Evolutionary conservation across 1,140 invertebrate species (phyloP).

Genomic region (Leptinotarsa lineolata): DNA sequence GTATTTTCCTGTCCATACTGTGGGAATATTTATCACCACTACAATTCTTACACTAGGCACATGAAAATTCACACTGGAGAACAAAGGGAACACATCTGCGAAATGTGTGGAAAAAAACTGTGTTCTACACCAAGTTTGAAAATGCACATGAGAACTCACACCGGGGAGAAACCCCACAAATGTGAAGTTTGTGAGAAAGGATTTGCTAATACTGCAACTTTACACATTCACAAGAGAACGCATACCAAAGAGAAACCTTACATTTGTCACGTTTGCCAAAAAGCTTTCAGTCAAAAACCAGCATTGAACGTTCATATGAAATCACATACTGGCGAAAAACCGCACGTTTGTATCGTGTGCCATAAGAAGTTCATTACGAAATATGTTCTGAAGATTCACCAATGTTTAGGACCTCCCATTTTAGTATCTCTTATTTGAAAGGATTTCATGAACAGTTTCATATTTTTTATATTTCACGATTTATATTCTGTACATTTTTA

Average conservation of each 20-base stretch:
- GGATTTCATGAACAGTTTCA: too few species aligned
- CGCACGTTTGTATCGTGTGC: slow-evolving; percentile 53
- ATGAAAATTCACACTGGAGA: slow-evolving; percentile 17
- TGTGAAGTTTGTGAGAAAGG: slow-evolving; percentile 61
- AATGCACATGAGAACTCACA: slow-evolving; percentile 69
- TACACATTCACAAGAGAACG: slow-evolving; percentile 44
- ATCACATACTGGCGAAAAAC: slow-evolving; percentile 42
- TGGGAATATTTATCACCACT: not conserved
- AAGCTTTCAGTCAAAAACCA: slow-evolving; percentile 45
- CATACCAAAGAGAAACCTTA: slow-evolving; percentile 60
- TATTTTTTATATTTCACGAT: too few species aligned
- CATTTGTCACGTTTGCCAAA: slow-evolving; percentile 45
- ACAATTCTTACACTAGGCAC: not conserved
- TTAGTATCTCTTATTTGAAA: not conserved
- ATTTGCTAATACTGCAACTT: slow-evolving; percentile 41
- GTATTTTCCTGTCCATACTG: not conserved
- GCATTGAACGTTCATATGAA: slow-evolving; percentile 43
- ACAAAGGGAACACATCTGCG: slow-evolving; percentile 57
- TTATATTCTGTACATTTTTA: too few species aligned
- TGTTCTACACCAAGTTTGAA: slow-evolving; percentile 60
- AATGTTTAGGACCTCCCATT: not conserved
- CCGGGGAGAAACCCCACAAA: slow-evolving; percentile 69
- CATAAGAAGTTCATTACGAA: slow-evolving; percentile 43
- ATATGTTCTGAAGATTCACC: not conserved
- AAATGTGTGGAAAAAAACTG: slow-evolving; percentile 72